Evolutionary conservation across 1,140 invertebrate genomes (phyloP).

Genomic region (Liolophura sinensis): DNA sequence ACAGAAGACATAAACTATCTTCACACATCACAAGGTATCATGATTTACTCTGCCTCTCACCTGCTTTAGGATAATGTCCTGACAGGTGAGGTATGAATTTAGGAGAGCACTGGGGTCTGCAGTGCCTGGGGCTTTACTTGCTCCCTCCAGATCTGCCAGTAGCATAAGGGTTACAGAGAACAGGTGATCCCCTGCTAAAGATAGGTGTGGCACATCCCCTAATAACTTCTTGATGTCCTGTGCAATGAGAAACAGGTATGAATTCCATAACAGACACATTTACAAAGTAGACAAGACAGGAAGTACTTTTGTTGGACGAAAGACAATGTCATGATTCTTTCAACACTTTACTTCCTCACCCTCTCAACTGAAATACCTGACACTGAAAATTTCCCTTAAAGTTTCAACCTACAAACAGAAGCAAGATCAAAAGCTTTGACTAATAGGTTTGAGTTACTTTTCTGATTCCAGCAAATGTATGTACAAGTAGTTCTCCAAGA

Average conservation of each 20-base stretch:
- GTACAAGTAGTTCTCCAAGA: neutral
- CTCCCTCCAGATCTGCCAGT: conserved; percentile 42
- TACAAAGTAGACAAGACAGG: no score
- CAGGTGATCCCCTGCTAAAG: conserved; percentile 36
- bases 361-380: no score
- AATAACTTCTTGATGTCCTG: conserved; percentile 42
- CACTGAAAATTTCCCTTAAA: no score
- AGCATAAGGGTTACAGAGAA: conserved; percentile 35
- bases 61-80: conserved; percentile 45
- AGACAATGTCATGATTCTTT: no score
- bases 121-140: conserved; percentile 23
- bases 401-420: neutral
- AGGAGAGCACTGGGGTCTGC: conserved; percentile 29
- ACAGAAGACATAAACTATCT: no score
- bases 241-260: conserved; percentile 2
- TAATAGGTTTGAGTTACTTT: neutral
- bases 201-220: conserved; percentile 29
- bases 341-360: no score
- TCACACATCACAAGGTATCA: neutral
- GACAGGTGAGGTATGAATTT: conserved; percentile 42
- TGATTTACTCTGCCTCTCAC: conserved; percentile 27
- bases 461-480: neutral
- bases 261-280: no score
- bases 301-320: no score
- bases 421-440: conserved; percentile 1